Base-by-base conservation (phyloP, 2,113 vertebrate genomes). In the Cyprinodon brontotheroides region DNA sequence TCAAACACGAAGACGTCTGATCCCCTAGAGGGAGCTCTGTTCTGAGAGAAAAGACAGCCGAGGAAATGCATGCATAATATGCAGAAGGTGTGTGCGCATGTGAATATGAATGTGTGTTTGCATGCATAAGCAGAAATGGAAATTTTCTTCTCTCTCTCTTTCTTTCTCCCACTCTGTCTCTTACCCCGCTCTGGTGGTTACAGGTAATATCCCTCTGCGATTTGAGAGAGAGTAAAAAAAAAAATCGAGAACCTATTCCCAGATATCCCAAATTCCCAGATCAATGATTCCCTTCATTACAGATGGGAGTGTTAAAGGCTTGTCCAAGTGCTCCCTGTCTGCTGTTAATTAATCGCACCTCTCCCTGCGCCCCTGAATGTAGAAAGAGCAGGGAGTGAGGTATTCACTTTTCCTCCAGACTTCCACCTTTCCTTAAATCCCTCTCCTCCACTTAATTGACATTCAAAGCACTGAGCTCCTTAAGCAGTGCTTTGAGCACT, bases 261-360 rank as follows among this genome's bases (percentile, higher is more conserved):
- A 86, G 83, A 83, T 89, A 90, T 92, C 89, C 85, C 92, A 89
- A 89, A 94, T 90, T 92, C 94, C 94, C 93, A 92, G 87, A 90
- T 84, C 92, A 88, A 94, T 94, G 92, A 95, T 95, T 93, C 87
- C 80, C 89, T 88, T 95, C 89, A 92, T 95, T 94, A 94, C 91
- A 82, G 87, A 76, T 86, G 87, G 85, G 88, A 92, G 83, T 20
- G 72, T 69, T 15, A 40, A 84, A 88, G 87, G 78, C 79, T 90
- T 90, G 92, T 93, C 90, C 90, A 91, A 92, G 87, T 82, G 80
- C 88, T 93, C 90, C 91, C 91, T 79, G 90, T 90, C 90, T 91
- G 72, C 84, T 89, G 87, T 91, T 92, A 92, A 92, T 93, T 91
- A 92, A 89, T 74, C 71, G 60, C 47, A 71, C 77, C 81, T 88